Conservation (phyloP, 2,797 vertebrate genomes). For the Kryptolebias ocellatus region DNA sequence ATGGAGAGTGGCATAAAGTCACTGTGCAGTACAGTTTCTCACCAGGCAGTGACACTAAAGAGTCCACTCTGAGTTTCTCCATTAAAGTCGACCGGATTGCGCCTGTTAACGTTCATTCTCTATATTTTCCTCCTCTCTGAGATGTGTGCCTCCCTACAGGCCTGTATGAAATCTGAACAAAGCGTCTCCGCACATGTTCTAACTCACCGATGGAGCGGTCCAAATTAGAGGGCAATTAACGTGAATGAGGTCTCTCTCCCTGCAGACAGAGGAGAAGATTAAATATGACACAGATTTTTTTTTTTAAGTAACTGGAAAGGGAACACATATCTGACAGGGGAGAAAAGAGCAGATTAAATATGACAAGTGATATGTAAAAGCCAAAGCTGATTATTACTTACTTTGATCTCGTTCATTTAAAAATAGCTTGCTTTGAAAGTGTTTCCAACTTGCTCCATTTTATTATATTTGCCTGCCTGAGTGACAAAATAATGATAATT, state of each 20-base stretch:
- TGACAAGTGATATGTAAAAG: neutral
- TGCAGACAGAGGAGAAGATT: conserved; percentile 31
- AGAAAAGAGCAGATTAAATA: conserved; percentile 21
- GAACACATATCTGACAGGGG: neutral
- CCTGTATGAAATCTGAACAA: conserved; percentile 2
- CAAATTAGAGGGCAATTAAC: conserved; percentile 55
- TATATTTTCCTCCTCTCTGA: neutral
- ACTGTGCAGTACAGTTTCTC: conserved; percentile 52
- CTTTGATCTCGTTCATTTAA: conserved; percentile 23
- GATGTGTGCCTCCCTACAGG: conserved; percentile 19
- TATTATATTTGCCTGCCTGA: neutral
- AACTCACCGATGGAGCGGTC: conserved; percentile 9
- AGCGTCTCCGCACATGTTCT: conserved; percentile 28
- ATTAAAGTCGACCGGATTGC: conserved; percentile 15
- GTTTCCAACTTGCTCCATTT: conserved; percentile 7
- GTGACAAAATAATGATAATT: conserved; percentile 1
- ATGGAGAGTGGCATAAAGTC: neutral
- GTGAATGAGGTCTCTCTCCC: conserved; percentile 50
- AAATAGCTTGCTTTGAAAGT: neutral
- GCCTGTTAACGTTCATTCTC: conserved; percentile 4
- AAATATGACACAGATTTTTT: conserved; percentile 46
- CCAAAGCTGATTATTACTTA: conserved; percentile 4
- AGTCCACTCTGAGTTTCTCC: conserved; percentile 27
- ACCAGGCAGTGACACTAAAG: conserved; percentile 72
- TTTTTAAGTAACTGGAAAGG: conserved; percentile 39